These are phyloP conservation scores for Plectropomus leopardus DNA, from an alignment of 2,113 vertebrate species.

Conservation along the genomic window DNA sequence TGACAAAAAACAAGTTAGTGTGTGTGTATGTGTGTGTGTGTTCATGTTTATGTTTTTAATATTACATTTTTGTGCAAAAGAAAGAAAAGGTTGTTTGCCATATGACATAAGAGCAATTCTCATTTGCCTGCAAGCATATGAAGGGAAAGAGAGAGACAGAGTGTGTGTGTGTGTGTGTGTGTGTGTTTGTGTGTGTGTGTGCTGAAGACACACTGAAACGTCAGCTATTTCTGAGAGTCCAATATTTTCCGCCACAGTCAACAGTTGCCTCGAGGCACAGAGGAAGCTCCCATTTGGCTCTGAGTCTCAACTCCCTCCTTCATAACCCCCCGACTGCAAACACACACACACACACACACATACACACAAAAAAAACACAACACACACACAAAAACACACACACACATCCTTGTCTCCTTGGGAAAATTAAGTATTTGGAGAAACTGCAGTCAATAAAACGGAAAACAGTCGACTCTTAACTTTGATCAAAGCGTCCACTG, in stretches of 20 bases:
- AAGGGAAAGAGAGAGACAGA: neutral
- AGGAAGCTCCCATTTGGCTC: constrained; percentile 72
- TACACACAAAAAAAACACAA: constrained; percentile 18
- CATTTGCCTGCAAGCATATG: constrained; percentile 32
- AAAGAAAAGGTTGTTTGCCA: neutral
- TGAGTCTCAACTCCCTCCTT: constrained; percentile 34
- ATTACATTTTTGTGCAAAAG: neutral
- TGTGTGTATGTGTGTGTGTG: neutral
- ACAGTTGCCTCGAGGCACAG: constrained; percentile 64
- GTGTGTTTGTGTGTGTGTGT: constrained; percentile 27
- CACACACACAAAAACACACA: constrained; percentile 1
- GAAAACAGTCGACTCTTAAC: constrained; percentile 27
- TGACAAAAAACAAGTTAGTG: neutral
- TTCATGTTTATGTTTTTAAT: constrained; percentile 16
- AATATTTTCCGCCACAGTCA: constrained; percentile 76
- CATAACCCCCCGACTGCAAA: constrained; percentile 16
- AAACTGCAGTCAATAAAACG: constrained; percentile 54
- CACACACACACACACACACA: constrained; percentile 12
- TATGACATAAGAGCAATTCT: constrained; percentile 45
- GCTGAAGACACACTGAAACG: constrained; percentile 51
- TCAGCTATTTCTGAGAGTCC: constrained; percentile 70
- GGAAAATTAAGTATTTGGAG: constrained; percentile 61
- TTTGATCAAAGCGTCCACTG: constrained; percentile 33
- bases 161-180: constrained; percentile 14
- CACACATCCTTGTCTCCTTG: constrained; percentile 8